Percentiles rank a stretch among this genome's conserved stretches.
Evolutionary conservation across 2,888 invertebrate species (phyloP).

Genomic region (Coenonympha arcania): DNA sequence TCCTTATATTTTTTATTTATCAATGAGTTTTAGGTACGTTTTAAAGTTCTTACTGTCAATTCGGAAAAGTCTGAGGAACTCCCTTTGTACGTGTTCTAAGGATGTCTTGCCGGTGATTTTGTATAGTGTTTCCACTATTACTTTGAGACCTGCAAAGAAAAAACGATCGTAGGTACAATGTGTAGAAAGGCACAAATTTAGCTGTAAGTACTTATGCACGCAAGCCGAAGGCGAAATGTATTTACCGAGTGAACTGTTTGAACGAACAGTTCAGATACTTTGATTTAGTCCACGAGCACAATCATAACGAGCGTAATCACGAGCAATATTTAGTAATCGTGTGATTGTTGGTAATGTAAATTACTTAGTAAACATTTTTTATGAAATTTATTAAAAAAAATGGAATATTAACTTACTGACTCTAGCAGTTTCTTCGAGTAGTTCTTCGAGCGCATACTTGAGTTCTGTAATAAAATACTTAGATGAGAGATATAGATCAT

Average conservation of each 20-base stretch:
- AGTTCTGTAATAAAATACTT: conserved; percentile 43
- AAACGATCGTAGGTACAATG: neutral
- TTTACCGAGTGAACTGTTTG: too few species aligned
- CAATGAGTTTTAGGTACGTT: neutral
- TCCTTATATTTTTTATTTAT: neutral
- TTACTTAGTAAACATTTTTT: too few species aligned
- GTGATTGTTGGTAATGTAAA: too few species aligned
- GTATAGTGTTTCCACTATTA: conserved; percentile 39
- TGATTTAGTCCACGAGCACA: too few species aligned
- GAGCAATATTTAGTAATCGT: too few species aligned
- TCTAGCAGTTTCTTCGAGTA: conserved; percentile 38
- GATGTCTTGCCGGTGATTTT: conserved; percentile 33
- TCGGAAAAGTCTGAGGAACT: conserved; percentile 36
- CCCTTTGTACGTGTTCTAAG: conserved; percentile 33
- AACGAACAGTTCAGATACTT: too few species aligned
- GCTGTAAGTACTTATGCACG: too few species aligned
- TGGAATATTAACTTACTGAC: conserved; percentile 42
- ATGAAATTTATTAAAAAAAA: neutral
- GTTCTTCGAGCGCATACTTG: conserved; percentile 50
- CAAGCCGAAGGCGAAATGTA: too few species aligned
- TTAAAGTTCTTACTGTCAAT: conserved; percentile 39
- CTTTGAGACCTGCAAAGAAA: conserved; percentile 25
- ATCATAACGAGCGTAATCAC: too few species aligned
- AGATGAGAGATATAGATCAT: too few species aligned
- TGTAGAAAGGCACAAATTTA: neutral